Conservation (phyloP, 2,797 vertebrate species). For the Crypturellus tataupa region DNA sequence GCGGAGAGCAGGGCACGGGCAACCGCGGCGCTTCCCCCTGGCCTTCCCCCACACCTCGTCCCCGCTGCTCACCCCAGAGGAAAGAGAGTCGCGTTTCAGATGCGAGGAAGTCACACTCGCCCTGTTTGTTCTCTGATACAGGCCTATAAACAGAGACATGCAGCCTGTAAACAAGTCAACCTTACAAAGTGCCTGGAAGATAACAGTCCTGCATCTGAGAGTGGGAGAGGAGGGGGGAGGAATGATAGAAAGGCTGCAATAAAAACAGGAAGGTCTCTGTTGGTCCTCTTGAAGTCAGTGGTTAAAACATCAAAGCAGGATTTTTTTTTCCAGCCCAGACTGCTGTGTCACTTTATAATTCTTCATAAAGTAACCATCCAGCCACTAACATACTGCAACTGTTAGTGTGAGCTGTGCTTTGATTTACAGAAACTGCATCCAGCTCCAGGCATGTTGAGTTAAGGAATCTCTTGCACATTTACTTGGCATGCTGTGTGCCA, state of each 20-base stretch:
- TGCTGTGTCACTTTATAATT: conserved; percentile 77
- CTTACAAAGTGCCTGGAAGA: conserved; percentile 72
- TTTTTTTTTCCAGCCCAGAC: conserved; percentile 57
- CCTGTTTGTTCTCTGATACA: conserved; percentile 78
- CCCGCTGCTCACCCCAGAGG: conserved; percentile 30
- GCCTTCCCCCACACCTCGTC: not conserved
- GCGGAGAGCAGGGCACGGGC: not conserved
- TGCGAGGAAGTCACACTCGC: conserved; percentile 74
- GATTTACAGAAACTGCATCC: conserved; percentile 53
- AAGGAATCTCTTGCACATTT: conserved; percentile 58
- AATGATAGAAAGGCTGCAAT: conserved; percentile 69
- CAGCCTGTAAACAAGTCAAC: conserved; percentile 76
- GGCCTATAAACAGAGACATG: conserved; percentile 75
- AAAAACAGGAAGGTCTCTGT: conserved; percentile 77
- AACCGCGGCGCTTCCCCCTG: not conserved
- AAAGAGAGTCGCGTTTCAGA: conserved; percentile 56
- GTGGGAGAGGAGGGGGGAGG: conserved; percentile 30
- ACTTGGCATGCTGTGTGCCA: conserved; percentile 27
- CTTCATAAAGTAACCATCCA: conserved; percentile 68
- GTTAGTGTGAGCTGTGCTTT: conserved; percentile 58
- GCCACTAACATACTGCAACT: conserved; percentile 59
- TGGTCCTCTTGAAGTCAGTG: conserved; percentile 70
- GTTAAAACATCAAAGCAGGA: conserved; percentile 65
- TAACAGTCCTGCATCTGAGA: conserved; percentile 56
- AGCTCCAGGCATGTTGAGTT: conserved; percentile 54